These are phyloP conservation scores for Belonocnema kinseyi DNA, from an alignment of 1,140 invertebrate species.

Conservation along the genomic window DNA sequence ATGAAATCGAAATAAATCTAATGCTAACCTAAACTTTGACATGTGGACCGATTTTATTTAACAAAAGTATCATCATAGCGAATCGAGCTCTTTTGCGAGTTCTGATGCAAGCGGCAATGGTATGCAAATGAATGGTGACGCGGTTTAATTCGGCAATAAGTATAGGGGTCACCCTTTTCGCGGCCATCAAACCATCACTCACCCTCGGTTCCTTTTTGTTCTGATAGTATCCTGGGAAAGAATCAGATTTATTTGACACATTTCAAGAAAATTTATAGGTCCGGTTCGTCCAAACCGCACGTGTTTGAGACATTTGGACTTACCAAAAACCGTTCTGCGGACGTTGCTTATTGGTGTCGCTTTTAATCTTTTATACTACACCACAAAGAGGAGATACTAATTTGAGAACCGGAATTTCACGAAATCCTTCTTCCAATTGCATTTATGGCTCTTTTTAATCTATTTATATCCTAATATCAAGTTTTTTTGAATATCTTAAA, in stretches of 20 bases:
- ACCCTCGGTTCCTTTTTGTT: slow-evolving; percentile 67
- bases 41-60: not conserved
- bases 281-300: slow-evolving; percentile 63
- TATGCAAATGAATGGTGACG: slow-evolving; percentile 76
- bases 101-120: slow-evolving; percentile 53
- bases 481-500: too few species aligned
- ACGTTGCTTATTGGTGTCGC: too few species aligned
- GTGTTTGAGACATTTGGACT: slow-evolving; percentile 50
- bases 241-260: slow-evolving; percentile 74
- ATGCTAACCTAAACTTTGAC: not conserved
- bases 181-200: slow-evolving; percentile 70
- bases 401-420: too few species aligned
- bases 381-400: too few species aligned
- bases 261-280: slow-evolving; percentile 75
- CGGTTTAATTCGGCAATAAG: slow-evolving; percentile 77
- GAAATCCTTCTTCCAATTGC: too few species aligned
- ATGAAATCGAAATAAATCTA: too few species aligned
- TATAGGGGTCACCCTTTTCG: slow-evolving; percentile 72
- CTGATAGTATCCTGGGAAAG: slow-evolving; percentile 70
- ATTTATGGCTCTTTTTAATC: too few species aligned
- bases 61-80: not conserved
- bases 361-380: too few species aligned
- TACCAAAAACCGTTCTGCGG: slow-evolving; percentile 53
- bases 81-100: not conserved
- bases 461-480: too few species aligned